phyloP scores from a whole-genome alignment of 2,797 vertebrate genomes.

The Sebastolobus alascanus region DNA sequence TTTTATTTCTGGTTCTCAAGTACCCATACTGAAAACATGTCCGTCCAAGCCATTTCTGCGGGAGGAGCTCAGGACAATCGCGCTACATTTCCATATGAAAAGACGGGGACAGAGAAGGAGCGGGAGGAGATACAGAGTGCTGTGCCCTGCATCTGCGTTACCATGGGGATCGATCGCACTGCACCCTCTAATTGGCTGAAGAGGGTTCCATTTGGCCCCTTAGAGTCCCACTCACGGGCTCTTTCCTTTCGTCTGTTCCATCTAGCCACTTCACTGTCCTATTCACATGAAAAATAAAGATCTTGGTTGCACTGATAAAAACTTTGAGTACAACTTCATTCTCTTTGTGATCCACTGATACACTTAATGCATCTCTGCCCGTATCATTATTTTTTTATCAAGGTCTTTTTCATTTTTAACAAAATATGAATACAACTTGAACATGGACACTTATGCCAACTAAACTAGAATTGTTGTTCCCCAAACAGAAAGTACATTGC shows the following conservation, averaged over 20 bases:
- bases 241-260: constrained; percentile 60
- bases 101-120: constrained; percentile 64
- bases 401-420: not conserved
- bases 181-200: constrained; percentile 74
- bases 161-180: constrained; percentile 79
- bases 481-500: constrained; percentile 13
- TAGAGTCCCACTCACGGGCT: constrained; percentile 69
- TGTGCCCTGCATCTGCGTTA: constrained; percentile 75
- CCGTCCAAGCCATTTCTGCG: constrained; percentile 36
- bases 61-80: constrained; percentile 61
- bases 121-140: constrained; percentile 64
- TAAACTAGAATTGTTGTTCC: not conserved
- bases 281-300: constrained; percentile 64
- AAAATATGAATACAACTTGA: not conserved
- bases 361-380: not conserved
- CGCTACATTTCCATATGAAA: constrained; percentile 77
- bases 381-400: not conserved
- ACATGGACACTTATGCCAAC: not conserved
- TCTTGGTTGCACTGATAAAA: constrained; percentile 50
- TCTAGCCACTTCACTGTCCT: constrained; percentile 70
- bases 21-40: constrained; percentile 41
- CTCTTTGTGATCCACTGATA: constrained; percentile 4
- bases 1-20: constrained; percentile 36
- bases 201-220: constrained; percentile 75
- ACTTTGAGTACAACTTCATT: constrained; percentile 43